phyloP scores from a whole-genome alignment of 2,888 invertebrate species.

The Isoperla grammatica region DNA sequence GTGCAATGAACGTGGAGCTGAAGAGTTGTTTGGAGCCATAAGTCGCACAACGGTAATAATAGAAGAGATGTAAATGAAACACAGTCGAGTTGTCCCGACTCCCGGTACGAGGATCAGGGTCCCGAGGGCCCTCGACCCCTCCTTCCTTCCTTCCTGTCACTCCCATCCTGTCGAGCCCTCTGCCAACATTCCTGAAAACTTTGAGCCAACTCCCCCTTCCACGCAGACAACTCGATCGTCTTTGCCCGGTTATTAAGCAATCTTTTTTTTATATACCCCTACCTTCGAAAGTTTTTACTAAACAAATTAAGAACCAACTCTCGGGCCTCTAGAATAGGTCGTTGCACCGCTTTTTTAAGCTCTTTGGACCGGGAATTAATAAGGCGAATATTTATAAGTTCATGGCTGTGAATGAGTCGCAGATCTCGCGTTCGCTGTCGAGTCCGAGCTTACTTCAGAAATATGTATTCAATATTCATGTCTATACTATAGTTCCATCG shows the following conservation, averaged over 20 bases:
- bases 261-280: constrained; percentile 1
- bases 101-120: no score
- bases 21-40: no score
- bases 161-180: neutral
- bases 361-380: neutral
- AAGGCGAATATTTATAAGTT: neutral
- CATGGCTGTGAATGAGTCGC: neutral
- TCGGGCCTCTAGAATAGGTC: neutral
- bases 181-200: neutral
- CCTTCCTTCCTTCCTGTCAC: neutral
- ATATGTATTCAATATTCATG: no score
- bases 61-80: no score
- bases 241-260: neutral
- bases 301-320: neutral
- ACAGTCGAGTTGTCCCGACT: no score
- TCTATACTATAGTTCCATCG: no score
- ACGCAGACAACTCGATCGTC: neutral
- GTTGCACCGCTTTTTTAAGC: neutral
- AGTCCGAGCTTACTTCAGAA: no score
- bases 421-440: no score
- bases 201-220: neutral
- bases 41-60: no score
- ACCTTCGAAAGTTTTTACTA: neutral
- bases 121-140: neutral
- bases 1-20: no score